Percentiles rank a stretch among this genome's conserved stretches.
These are phyloP conservation scores for Halichondria panicea DNA, from an alignment of 37 sponge, comb jelly and placozoan genomes.

Conservation along the genomic window DNA sequence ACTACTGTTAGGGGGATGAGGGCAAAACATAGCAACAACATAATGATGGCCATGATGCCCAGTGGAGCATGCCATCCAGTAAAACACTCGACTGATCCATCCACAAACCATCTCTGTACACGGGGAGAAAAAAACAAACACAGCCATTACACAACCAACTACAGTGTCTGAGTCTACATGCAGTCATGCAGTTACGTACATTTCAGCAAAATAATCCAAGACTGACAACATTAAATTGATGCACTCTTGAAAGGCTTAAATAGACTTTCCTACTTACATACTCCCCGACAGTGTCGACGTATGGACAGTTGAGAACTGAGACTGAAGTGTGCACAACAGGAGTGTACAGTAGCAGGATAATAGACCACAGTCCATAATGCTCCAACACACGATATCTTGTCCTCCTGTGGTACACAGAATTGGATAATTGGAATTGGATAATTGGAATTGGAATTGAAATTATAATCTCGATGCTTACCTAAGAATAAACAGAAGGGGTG, in stretches of 20 bases:
- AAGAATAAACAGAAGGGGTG: conserved; percentile 16
- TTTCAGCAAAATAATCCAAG: too few species aligned
- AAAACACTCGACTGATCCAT: conserved; percentile 58
- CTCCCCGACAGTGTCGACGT: too few species aligned
- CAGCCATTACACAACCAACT: too few species aligned
- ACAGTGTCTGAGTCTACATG: too few species aligned
- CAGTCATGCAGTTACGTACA: too few species aligned
- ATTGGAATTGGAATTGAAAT: neutral
- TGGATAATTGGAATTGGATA: neutral
- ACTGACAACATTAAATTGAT: too few species aligned
- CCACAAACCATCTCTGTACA: conserved; percentile 58
- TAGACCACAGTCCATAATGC: conserved; percentile 59
- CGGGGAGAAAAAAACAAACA: neutral
- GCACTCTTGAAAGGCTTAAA: too few species aligned
- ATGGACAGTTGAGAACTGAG: conserved; percentile 65
- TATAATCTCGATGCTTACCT: neutral
- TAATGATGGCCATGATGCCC: conserved; percentile 40
- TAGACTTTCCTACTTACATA: too few species aligned
- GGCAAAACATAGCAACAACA: conserved; percentile 18
- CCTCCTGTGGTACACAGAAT: neutral
- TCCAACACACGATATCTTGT: neutral
- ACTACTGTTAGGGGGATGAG: conserved; percentile 16
- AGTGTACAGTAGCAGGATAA: conserved; percentile 56
- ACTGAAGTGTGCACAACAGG: conserved; percentile 58
- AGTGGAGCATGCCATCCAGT: conserved; percentile 63